phyloP scores from a whole-genome alignment of 2,888 invertebrate genomes.

The Lucinisca nassula region DNA sequence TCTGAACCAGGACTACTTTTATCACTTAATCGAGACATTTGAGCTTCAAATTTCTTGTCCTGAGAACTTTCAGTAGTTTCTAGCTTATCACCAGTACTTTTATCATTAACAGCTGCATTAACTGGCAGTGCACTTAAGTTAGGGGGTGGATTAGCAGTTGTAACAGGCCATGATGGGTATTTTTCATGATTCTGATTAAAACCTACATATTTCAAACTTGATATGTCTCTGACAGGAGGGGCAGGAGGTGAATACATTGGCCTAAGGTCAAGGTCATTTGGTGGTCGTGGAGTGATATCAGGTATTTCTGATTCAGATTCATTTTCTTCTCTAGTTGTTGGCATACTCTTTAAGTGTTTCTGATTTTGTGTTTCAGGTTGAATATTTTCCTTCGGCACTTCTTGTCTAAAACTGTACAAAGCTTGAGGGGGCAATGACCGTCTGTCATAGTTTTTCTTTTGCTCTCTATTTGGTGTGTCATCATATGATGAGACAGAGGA shows the following conservation, averaged over 20 bases:
- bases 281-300: constrained; percentile 55
- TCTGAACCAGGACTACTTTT: constrained; percentile 86
- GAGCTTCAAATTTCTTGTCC: constrained; percentile 89
- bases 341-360: constrained; percentile 65
- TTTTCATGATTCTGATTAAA: constrained; percentile 92
- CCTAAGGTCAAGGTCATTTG: constrained; percentile 63
- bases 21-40: constrained; percentile 90
- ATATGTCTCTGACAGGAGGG: constrained; percentile 91
- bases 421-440: constrained; percentile 73
- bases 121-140: constrained; percentile 88
- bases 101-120: constrained; percentile 86
- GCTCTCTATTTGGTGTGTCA: constrained; percentile 63
- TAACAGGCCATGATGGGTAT: constrained; percentile 93
- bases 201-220: constrained; percentile 91
- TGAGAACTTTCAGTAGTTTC: constrained; percentile 88
- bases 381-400: constrained; percentile 46
- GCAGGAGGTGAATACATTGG: constrained; percentile 78
- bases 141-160: constrained; percentile 90
- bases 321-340: constrained; percentile 73
- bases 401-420: constrained; percentile 54
- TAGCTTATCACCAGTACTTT: constrained; percentile 24
- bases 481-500: constrained; percentile 38
- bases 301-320: constrained; percentile 70
- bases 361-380: constrained; percentile 44
- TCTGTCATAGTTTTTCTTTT: constrained; percentile 61